Percentiles rank a stretch among this genome's conserved stretches.
These are phyloP conservation scores for Corydoras sp. DNA, from an alignment of 2,113 vertebrate genomes.

Conservation along the genomic window DNA sequence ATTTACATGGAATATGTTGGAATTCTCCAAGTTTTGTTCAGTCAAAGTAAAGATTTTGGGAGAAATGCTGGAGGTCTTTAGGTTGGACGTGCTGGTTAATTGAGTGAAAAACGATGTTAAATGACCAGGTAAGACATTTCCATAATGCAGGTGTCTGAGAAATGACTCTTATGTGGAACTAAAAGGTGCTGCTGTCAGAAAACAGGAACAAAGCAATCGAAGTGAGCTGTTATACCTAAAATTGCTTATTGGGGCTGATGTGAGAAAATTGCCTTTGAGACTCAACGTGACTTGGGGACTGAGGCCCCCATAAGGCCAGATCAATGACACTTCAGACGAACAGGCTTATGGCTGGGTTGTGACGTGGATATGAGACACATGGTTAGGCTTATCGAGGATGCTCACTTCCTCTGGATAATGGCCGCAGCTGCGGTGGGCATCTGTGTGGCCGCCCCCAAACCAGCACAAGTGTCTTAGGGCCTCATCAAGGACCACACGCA, in stretches of 20 bases:
- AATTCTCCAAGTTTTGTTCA: no score
- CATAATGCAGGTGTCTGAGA: constrained; percentile 13
- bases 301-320: constrained; percentile 50
- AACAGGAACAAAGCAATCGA: constrained; percentile 36
- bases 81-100: constrained; percentile 6
- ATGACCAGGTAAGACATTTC: constrained; percentile 20
- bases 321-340: constrained; percentile 54
- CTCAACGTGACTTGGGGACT: constrained; percentile 41
- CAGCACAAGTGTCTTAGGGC: constrained; percentile 44
- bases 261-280: constrained; percentile 61
- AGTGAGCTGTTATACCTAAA: constrained; percentile 54
- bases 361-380: constrained; percentile 35
- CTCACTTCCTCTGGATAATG: constrained; percentile 55
- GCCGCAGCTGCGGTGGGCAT: constrained; percentile 56
- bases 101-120: constrained; percentile 33
- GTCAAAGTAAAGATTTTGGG: no score
- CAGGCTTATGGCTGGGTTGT: constrained; percentile 38
- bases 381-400: constrained; percentile 27
- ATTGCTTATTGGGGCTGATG: constrained; percentile 61
- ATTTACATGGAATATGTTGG: no score
- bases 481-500: constrained; percentile 42
- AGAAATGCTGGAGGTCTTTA: not conserved
- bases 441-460: constrained; percentile 17
- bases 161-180: constrained; percentile 22
- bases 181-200: constrained; percentile 38